These are phyloP conservation scores for Mormyrus iriodes DNA, from an alignment of 2,113 vertebrate species.

Conservation along the genomic window DNA sequence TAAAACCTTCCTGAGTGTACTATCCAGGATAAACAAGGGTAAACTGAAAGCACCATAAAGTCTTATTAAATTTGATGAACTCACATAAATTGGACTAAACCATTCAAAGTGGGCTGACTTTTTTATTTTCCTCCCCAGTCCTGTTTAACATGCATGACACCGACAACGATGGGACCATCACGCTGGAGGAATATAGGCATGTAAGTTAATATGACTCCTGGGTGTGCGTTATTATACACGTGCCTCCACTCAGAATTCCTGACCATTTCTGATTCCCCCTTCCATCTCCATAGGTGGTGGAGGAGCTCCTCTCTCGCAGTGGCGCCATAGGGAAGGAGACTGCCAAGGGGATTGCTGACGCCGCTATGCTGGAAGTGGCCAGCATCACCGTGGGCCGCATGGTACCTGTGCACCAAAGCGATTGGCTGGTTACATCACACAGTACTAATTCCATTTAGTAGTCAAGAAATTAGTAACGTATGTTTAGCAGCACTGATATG, in stretches of 20 bases:
- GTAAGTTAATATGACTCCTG: constrained; percentile 56
- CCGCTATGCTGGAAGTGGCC: constrained; percentile 96
- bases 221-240: background rate
- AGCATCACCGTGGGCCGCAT: constrained; percentile 83
- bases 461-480: background rate
- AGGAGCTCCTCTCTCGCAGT: constrained; percentile 83
- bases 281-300: constrained; percentile 70
- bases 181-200: constrained; percentile 88
- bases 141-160: constrained; percentile 97
- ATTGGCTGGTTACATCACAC: background rate
- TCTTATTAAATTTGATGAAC: background rate
- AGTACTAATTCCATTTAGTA: background rate
- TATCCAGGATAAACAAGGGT: background rate
- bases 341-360: constrained; percentile 81
- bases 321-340: constrained; percentile 75
- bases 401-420: constrained; percentile 52
- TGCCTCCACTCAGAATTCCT: background rate
- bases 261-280: background rate
- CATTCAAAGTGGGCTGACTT: background rate
- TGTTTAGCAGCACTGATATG: background rate
- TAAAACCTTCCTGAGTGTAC: background rate
- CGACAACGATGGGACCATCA: constrained; percentile 88
- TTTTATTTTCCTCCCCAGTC: constrained; percentile 58
- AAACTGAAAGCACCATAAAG: background rate
- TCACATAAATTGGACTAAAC: background rate